These are phyloP conservation scores for Lepeophtheirus salmonis DNA, from an alignment of 1,140 invertebrate species.

Conservation along the genomic window DNA sequence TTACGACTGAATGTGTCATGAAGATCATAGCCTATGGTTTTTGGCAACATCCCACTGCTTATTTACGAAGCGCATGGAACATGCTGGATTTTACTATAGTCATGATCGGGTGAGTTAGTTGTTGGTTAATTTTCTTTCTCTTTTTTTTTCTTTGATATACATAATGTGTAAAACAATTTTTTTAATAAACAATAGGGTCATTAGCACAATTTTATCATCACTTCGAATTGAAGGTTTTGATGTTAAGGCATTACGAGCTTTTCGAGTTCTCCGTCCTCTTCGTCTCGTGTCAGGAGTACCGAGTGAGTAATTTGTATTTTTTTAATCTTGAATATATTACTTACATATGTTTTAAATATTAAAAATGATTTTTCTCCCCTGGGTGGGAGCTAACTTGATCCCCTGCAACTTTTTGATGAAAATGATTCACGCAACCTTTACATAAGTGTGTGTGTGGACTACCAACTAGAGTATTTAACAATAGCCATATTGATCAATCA, in stretches of 20 bases:
- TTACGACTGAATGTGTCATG: slow-evolving; percentile 93
- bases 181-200: slow-evolving; percentile 44
- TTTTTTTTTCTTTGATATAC: neutral
- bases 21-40: slow-evolving; percentile 99
- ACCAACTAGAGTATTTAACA: no score
- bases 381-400: no score
- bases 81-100: slow-evolving; percentile 99
- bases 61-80: slow-evolving; percentile 97
- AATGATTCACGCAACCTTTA: no score
- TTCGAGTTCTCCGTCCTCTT: slow-evolving; percentile 85
- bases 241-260: slow-evolving; percentile 91
- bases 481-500: neutral
- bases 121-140: neutral
- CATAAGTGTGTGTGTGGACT: no score
- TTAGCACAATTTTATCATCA: slow-evolving; percentile 71
- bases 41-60: slow-evolving; percentile 82
- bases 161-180: slow-evolving; percentile 3
- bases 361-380: no score
- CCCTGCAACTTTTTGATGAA: no score
- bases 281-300: slow-evolving; percentile 92
- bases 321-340: no score
- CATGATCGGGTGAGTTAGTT: slow-evolving; percentile 76
- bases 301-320: slow-evolving; percentile 63
- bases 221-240: slow-evolving; percentile 89
- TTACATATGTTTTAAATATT: no score